Conservation (phyloP, 2,888 invertebrate species). For the Noctua janthina region DNA sequence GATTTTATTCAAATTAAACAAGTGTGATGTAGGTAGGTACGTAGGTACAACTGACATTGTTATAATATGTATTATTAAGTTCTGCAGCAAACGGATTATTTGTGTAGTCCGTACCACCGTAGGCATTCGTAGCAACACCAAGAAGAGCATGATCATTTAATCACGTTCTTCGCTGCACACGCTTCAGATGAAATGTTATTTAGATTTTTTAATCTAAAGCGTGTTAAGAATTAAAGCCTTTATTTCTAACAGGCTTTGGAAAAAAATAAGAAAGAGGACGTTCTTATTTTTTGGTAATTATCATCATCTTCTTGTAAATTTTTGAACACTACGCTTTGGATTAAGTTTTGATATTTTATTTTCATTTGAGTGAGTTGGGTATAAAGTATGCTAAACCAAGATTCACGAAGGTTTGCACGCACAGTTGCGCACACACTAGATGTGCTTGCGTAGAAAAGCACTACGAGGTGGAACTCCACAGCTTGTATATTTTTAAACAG, state of each 20-base stretch:
- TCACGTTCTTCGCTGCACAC: neutral
- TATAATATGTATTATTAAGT: conserved; percentile 1
- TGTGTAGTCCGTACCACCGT: conserved; percentile 14
- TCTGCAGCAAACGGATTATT: neutral
- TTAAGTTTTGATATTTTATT: neutral
- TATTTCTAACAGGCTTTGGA: neutral
- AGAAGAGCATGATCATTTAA: neutral
- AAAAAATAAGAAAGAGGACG: neutral
- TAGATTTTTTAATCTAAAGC: neutral
- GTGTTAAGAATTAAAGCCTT: neutral
- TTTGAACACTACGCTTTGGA: neutral
- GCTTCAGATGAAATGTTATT: too few species aligned
- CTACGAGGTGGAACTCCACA: neutral
- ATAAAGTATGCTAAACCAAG: neutral
- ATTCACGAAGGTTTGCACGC: neutral
- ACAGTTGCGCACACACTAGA: neutral
- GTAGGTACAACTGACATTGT: neutral
- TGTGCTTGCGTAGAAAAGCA: neutral
- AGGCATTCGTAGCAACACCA: conserved; percentile 3
- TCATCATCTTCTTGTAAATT: neutral
- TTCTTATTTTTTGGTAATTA: neutral
- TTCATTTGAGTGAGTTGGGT: neutral
- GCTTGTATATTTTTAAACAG: conserved; percentile 15
- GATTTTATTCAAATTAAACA: conserved; percentile 4
- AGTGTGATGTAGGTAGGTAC: neutral